phyloP scores from a whole-genome alignment of 2,113 vertebrate species.

The Brevimyrus niger region DNA sequence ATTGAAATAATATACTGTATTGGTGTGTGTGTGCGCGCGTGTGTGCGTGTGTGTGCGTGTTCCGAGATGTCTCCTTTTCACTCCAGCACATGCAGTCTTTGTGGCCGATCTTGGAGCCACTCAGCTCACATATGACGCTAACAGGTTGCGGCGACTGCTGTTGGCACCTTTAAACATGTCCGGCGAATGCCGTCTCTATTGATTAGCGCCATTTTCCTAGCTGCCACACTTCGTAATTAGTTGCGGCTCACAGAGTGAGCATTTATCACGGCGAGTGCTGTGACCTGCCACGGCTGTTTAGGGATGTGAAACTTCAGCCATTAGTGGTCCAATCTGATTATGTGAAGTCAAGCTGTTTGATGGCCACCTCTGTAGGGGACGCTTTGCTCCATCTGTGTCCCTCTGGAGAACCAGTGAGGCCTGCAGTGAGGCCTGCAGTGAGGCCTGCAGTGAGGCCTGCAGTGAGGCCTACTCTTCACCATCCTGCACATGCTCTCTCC shows the following conservation, averaged over 20 bases:
- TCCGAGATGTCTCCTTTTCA: neutral
- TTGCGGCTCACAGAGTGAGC: conserved; percentile 47
- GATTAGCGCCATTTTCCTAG: conserved; percentile 50
- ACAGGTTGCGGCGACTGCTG: conserved; percentile 43
- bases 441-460: conserved; percentile 26
- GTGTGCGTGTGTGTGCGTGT: neutral
- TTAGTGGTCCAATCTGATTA: conserved; percentile 47
- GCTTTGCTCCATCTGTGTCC: conserved; percentile 36
- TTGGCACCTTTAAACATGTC: conserved; percentile 42
- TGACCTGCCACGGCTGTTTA: conserved; percentile 40
- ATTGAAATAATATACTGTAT: neutral
- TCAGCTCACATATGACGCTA: conserved; percentile 5
- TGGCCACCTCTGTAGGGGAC: conserved; percentile 36
- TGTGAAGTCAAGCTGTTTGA: conserved; percentile 38
- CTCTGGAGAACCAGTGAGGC: conserved; percentile 28
- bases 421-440: conserved; percentile 16
- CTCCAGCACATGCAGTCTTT: neutral
- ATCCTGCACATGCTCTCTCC: conserved; percentile 19
- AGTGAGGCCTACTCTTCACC: conserved; percentile 25
- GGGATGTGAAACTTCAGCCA: conserved; percentile 34
- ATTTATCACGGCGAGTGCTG: conserved; percentile 46
- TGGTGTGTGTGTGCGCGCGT: too few species aligned
- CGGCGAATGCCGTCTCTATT: conserved; percentile 55
- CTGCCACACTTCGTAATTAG: conserved; percentile 53
- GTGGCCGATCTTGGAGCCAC: neutral